These are phyloP conservation scores for Stomatorhinus walkeri DNA, from an alignment of 2,797 vertebrate genomes.

Conservation along the genomic window DNA sequence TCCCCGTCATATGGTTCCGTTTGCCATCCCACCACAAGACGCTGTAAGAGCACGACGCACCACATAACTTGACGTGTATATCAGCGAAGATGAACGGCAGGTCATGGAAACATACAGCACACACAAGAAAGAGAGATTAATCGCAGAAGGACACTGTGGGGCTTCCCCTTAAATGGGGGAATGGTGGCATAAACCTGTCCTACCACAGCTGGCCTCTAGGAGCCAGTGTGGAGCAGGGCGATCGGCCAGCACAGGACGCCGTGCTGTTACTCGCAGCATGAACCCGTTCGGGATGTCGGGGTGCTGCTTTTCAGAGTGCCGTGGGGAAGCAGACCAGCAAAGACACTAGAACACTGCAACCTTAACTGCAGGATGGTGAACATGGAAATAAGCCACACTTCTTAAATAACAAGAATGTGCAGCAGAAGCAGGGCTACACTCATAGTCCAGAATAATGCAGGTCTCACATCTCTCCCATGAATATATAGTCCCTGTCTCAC, in stretches of 20 bases:
- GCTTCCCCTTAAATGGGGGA: background rate
- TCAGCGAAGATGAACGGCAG: background rate
- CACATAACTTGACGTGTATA: background rate
- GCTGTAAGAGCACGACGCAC: background rate
- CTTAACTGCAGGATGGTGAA: background rate
- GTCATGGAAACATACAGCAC: background rate
- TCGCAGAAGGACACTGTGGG: background rate
- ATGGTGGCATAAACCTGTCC: background rate
- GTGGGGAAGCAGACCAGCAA: background rate
- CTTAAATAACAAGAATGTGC: conserved; percentile 3
- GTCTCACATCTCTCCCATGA: background rate
- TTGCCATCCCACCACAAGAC: background rate
- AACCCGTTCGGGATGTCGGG: background rate
- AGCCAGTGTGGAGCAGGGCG: background rate
- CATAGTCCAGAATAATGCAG: background rate
- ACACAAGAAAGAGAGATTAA: conserved; percentile 4
- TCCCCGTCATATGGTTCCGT: background rate
- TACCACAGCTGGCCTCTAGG: conserved; percentile 12
- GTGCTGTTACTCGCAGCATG: background rate
- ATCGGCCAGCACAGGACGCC: background rate
- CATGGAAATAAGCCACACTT: background rate
- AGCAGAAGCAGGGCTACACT: background rate
- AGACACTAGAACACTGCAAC: background rate
- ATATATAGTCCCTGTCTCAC: background rate
- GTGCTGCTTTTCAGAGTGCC: background rate